Base-by-base conservation (phyloP, 1,140 invertebrate genomes). In the Drosophila sechellia region DNA sequence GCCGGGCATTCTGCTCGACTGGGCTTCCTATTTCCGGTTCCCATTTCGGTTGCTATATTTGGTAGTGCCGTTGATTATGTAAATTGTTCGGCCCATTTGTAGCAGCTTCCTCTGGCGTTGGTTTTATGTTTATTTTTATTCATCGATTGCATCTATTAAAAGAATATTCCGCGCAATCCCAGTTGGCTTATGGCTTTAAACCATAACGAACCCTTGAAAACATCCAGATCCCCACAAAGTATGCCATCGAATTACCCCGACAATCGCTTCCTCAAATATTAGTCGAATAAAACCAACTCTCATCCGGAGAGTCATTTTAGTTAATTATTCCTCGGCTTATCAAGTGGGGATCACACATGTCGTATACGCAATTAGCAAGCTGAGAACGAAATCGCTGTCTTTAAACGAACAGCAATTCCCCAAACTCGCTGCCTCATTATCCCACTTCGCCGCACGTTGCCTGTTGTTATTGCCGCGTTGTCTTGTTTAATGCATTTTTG, bases 21-120 rank as follows among this genome's bases (percentile, higher is more conserved):
- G 73, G 76, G 79, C 77, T 86, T 85, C 77, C 78, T 81, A 75
- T 81, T 81, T 86, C 71, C 71, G 70, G 71, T 84, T 84, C 59
- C 78, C 76, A 78, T 81, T 87, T 75, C 42, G 63, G 68, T 57
- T 60, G 65, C 79, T 87, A 87, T 85, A 87, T 85, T 81, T 87
- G 80, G 77, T 68, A 56, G 55, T 57, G 49, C 39, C 58, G 48
- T 48, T 48, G 74, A 77, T 87, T 86, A 86, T 81, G 79, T 69
- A 81, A 79, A 87, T 81, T 70, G 56, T 80, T 77, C 37, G 45
- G 70, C 52, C 65, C 39, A 68, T 75, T 76, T 75, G 52, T 58
- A 56, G 34, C 71, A 74, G 69, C 70, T 73, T 75, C 72, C 70
- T 27, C 22, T 49, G 5, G 10, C 45, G 22, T 3, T 31, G 49